A percentile compares a stretch with the other conserved stretches of the same genome.
Evolutionary conservation across 1,140 invertebrate genomes (phyloP).

Genomic region (Polypedilum vanderplanki): DNA sequence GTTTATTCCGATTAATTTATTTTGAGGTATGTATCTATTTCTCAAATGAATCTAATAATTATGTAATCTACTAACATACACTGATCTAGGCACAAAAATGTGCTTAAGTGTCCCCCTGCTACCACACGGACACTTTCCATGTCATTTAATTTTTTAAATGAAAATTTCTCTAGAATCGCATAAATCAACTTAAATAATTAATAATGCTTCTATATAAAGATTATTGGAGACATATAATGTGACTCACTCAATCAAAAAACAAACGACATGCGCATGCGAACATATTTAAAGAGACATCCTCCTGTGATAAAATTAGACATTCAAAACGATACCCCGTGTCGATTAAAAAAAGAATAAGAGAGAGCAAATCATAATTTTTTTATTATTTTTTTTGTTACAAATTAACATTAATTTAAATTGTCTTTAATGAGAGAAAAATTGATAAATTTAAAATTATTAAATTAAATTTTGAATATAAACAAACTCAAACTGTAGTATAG

Average conservation of each 20-base stretch:
- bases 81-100: too few species aligned
- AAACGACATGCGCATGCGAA: background rate
- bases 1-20: too few species aligned
- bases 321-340: background rate
- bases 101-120: too few species aligned
- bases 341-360: background rate
- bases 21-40: too few species aligned
- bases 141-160: too few species aligned
- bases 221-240: background rate
- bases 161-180: background rate
- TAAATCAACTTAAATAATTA: background rate
- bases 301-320: conserved; percentile 19
- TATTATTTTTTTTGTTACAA: background rate
- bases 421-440: background rate
- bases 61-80: too few species aligned
- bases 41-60: too few species aligned
- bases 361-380: too few species aligned
- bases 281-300: conserved; percentile 2
- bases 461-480: background rate
- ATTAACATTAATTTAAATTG: background rate
- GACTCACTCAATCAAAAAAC: background rate
- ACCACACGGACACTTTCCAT: too few species aligned
- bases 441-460: background rate
- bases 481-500: background rate
- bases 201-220: background rate